These are phyloP conservation scores for Eudasyphora cyanicolor DNA, from an alignment of 2,888 invertebrate species.

Conservation along the genomic window DNA sequence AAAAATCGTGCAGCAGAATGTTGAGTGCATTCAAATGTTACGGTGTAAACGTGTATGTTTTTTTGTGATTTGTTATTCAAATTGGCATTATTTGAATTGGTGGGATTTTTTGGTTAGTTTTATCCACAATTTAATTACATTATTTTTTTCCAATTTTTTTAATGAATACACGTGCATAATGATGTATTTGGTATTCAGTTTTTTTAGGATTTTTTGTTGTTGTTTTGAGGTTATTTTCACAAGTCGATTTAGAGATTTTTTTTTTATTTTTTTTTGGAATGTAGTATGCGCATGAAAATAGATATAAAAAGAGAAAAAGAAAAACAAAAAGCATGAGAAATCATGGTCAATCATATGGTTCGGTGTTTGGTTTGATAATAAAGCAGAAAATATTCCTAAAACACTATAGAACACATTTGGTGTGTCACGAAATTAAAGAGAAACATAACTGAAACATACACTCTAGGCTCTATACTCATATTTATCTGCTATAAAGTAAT, in stretches of 20 bases:
- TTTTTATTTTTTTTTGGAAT: constrained; percentile 71
- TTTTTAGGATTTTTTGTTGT: constrained; percentile 50
- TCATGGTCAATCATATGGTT: constrained; percentile 59
- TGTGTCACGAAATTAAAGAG: constrained; percentile 1
- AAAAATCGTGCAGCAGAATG: constrained; percentile 42
- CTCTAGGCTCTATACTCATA: constrained; percentile 34
- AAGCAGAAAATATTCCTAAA: constrained; percentile 46
- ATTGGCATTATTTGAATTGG: constrained; percentile 1
- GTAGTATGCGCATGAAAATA: constrained; percentile 77
- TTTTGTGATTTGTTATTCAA: constrained; percentile 22
- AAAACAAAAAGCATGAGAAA: constrained; percentile 76
- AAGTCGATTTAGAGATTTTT: constrained; percentile 59
- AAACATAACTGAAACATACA: constrained; percentile 22
- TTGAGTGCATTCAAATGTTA: constrained; percentile 33
- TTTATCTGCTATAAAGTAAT: constrained; percentile 42
- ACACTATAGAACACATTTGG: constrained; percentile 50
- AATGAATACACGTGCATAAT: constrained; percentile 72
- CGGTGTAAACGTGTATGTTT: constrained; percentile 15
- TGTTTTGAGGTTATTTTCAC: constrained; percentile 65
- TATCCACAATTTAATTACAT: constrained; percentile 56
- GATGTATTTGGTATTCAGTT: constrained; percentile 76
- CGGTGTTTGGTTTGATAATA: constrained; percentile 20
- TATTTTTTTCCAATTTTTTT: constrained; percentile 48
- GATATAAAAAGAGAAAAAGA: constrained; percentile 77
- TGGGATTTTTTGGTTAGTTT: constrained; percentile 32